A percentile compares a stretch with the other conserved stretches of the same genome.
These are phyloP conservation scores for Naso thynnoides DNA, from an alignment of 2,797 vertebrate genomes.

Conservation along the genomic window DNA sequence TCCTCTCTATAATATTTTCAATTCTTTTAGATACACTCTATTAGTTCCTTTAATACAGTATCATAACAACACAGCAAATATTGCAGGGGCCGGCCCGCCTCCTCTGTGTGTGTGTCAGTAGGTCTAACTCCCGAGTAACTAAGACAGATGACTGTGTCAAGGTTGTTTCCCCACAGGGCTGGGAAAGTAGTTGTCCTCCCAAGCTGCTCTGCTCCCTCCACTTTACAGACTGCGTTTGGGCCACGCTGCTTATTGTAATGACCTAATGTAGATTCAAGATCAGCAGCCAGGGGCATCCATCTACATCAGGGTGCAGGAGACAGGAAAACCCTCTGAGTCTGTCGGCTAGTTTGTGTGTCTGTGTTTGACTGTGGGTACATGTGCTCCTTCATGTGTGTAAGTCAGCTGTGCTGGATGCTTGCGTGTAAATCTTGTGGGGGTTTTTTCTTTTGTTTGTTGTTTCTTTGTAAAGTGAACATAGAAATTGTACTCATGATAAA, in stretches of 20 bases:
- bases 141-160: constrained; percentile 84
- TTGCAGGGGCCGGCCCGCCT: constrained; percentile 57
- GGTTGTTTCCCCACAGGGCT: constrained; percentile 72
- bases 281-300: constrained; percentile 77
- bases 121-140: constrained; percentile 80
- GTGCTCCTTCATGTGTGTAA: constrained; percentile 10
- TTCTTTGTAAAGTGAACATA: too few relatives aligned
- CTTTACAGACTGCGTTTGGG: constrained; percentile 46
- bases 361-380: constrained; percentile 23
- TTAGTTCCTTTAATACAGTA: constrained; percentile 81
- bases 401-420: constrained; percentile 5
- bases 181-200: constrained; percentile 60
- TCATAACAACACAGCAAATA: constrained; percentile 75
- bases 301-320: constrained; percentile 78
- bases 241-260: constrained; percentile 78
- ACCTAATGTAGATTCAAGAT: constrained; percentile 84
- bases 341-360: constrained; percentile 43
- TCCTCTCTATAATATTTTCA: constrained; percentile 66
- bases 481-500: too few relatives aligned
- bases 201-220: constrained; percentile 57
- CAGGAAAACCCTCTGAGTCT: constrained; percentile 62
- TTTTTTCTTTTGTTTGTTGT: background rate
- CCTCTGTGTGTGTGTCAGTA: constrained; percentile 69
- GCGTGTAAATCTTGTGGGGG: background rate
- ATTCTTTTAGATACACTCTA: constrained; percentile 76